Conservation (phyloP, 2,797 vertebrate species). For the Eurystomus glaucurus region DNA sequence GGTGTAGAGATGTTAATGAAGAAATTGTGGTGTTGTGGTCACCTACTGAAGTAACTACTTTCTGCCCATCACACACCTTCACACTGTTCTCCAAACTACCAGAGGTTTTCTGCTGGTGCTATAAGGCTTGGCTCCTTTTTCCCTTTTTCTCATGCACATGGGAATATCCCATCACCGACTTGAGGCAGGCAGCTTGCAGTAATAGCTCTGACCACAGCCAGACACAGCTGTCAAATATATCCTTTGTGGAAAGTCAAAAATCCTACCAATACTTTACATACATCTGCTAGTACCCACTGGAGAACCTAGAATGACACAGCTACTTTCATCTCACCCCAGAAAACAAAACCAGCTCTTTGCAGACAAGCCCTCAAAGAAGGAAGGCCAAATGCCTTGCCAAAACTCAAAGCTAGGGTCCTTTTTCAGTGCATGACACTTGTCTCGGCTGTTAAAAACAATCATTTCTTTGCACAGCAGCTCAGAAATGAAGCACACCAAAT, state of each 20-base stretch:
- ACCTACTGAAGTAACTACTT: background rate
- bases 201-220: background rate
- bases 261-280: background rate
- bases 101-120: background rate
- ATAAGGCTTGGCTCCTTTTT: background rate
- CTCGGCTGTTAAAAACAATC: background rate
- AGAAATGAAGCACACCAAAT: background rate
- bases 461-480: no score
- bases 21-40: background rate
- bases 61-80: background rate
- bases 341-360: background rate
- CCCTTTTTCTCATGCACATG: background rate
- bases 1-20: background rate
- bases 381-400: background rate
- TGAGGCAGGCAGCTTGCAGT: background rate
- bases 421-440: background rate
- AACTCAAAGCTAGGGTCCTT: background rate
- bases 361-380: background rate
- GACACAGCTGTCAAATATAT: background rate
- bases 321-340: background rate
- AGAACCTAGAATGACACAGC: background rate
- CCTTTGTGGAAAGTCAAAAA: background rate
- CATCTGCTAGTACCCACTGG: background rate
- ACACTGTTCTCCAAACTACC: rapidly evolving
- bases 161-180: background rate